A percentile compares a stretch with the other conserved stretches of the same genome.
Conservation (phyloP, 92 coral and sea anemone species). For the Porites rus region DNA sequence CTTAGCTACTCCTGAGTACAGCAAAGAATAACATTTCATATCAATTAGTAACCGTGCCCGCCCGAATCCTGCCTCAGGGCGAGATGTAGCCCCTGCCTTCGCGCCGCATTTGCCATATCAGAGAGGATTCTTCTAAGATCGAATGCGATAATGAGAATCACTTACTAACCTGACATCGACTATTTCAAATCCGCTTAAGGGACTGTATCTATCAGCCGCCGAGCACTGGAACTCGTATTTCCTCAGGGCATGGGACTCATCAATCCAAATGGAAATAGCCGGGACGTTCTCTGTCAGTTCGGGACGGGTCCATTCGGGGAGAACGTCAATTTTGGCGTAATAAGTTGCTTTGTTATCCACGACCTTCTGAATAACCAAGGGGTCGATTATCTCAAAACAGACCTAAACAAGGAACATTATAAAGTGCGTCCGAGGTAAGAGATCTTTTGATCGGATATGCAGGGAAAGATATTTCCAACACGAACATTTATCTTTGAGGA, state of each 20-base stretch:
- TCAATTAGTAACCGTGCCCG: too few species aligned
- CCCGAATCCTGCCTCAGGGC: too few species aligned
- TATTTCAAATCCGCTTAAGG: slow-evolving; percentile 64
- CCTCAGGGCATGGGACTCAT: slow-evolving; percentile 58
- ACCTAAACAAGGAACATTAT: slow-evolving; percentile 47
- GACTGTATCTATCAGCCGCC: slow-evolving; percentile 76
- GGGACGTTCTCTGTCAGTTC: slow-evolving; percentile 77
- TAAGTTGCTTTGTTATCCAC: slow-evolving; percentile 81
- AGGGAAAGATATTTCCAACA: too few species aligned
- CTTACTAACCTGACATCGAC: slow-evolving; percentile 74
- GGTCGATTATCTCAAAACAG: slow-evolving; percentile 89
- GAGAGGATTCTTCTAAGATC: too few species aligned
- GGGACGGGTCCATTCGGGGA: slow-evolving; percentile 79
- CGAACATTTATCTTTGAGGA: too few species aligned
- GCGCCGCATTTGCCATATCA: too few species aligned
- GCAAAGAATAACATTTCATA: too few species aligned
- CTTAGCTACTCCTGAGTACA: too few species aligned
- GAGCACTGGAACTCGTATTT: slow-evolving; percentile 89
- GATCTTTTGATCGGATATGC: too few species aligned
- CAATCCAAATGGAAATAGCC: slow-evolving; percentile 86
- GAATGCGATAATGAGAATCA: too few species aligned
- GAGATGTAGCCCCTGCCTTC: too few species aligned
- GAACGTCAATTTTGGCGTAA: slow-evolving; percentile 68
- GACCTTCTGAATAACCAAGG: slow-evolving; percentile 71
- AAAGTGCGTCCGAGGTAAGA: too few species aligned